These are phyloP conservation scores for Heliconius hermathena DNA, from an alignment of 1,140 invertebrate species.

Conservation along the genomic window DNA sequence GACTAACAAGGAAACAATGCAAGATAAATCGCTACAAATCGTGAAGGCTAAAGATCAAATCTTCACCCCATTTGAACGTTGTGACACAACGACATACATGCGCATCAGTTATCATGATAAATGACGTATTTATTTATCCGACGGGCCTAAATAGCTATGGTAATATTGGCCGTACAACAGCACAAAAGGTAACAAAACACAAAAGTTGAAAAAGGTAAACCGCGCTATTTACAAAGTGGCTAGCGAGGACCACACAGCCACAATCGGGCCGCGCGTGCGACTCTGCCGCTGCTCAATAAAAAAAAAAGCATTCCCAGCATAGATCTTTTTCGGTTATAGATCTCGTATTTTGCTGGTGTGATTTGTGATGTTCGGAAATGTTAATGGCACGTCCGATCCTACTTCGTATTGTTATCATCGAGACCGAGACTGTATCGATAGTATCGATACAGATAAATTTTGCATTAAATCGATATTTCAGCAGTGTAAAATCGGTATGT, in stretches of 20 bases:
- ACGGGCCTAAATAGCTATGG: slow-evolving; percentile 81
- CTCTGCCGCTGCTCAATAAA: slow-evolving; percentile 63
- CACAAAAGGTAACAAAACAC: slow-evolving; percentile 82
- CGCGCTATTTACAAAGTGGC: slow-evolving; percentile 82
- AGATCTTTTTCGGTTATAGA: slow-evolving; percentile 80
- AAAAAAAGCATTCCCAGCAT: slow-evolving; percentile 78
- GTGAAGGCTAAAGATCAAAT: slow-evolving; percentile 71
- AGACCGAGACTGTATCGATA: neutral
- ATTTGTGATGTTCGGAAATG: slow-evolving; percentile 81
- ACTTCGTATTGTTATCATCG: slow-evolving; percentile 27
- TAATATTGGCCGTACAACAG: slow-evolving; percentile 81
- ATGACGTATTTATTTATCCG: slow-evolving; percentile 82
- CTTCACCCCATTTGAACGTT: slow-evolving; percentile 67
- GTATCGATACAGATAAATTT: neutral
- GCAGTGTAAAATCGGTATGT: neutral
- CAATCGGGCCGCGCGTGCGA: slow-evolving; percentile 81
- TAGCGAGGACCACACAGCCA: slow-evolving; percentile 80
- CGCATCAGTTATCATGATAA: slow-evolving; percentile 80
- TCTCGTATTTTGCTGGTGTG: slow-evolving; percentile 80
- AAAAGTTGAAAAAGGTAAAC: slow-evolving; percentile 82
- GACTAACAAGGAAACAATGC: slow-evolving; percentile 60
- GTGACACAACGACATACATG: slow-evolving; percentile 67
- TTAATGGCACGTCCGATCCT: slow-evolving; percentile 62
- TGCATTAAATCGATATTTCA: neutral
- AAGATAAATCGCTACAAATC: slow-evolving; percentile 71